These are phyloP conservation scores for Microctenopoma stevenorrisi DNA, from an alignment of 2,797 vertebrate species.

Conservation along the genomic window DNA sequence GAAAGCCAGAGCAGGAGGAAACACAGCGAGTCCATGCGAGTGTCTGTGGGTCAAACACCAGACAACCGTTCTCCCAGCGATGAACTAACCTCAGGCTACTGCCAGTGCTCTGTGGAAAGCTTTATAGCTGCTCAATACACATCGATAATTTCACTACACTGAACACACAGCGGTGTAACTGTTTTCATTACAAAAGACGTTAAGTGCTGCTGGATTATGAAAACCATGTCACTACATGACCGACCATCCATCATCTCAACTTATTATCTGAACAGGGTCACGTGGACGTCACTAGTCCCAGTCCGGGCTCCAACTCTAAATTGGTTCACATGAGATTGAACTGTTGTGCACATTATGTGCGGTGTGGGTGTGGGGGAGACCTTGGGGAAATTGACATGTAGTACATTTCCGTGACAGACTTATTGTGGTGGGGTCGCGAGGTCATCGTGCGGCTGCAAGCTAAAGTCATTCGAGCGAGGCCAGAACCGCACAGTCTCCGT, in stretches of 20 bases:
- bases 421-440: slow-evolving; percentile 24
- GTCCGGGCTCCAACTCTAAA: background rate
- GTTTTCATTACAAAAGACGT: background rate
- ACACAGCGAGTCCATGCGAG: no score
- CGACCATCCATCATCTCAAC: no score
- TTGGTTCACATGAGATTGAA: slow-evolving; percentile 9
- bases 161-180: background rate
- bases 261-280: no score
- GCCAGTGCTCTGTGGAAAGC: background rate
- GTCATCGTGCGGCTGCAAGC: slow-evolving; percentile 5
- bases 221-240: background rate
- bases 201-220: slow-evolving; percentile 1
- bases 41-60: no score
- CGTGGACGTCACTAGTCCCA: no score
- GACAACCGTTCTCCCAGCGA: background rate
- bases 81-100: background rate
- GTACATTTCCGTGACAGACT: slow-evolving; percentile 37
- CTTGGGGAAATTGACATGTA: slow-evolving; percentile 41
- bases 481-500: slow-evolving; percentile 8
- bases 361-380: slow-evolving; percentile 2
- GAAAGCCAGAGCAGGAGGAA: no score
- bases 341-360: slow-evolving; percentile 25
- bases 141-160: slow-evolving; percentile 4
- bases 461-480: slow-evolving; percentile 12
- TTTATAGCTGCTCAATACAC: slow-evolving; percentile 4